Conservation (phyloP, 2,888 invertebrate genomes). For the Operophtera brumata region DNA sequence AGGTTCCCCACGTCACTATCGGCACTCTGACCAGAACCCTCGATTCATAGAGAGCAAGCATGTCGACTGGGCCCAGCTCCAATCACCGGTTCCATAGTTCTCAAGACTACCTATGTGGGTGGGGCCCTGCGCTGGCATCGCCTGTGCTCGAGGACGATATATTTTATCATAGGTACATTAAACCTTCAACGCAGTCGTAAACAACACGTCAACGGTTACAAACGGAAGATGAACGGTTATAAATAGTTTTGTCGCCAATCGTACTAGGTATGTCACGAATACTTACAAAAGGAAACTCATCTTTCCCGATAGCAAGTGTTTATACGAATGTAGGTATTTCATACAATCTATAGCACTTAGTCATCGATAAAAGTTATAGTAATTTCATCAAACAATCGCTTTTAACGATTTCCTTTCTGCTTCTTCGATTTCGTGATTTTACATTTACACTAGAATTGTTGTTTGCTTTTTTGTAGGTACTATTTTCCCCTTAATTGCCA, state of each 20-base stretch:
- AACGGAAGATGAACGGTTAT: constrained; percentile 56
- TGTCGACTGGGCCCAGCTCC: too few species aligned
- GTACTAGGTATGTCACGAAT: constrained; percentile 34
- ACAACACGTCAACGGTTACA: constrained; percentile 61
- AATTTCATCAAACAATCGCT: constrained; percentile 40
- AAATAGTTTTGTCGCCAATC: constrained; percentile 61
- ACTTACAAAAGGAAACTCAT: constrained; percentile 86
- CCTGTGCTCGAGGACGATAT: constrained; percentile 10
- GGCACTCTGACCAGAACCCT: background rate
- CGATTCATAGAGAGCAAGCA: background rate
- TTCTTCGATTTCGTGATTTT: background rate
- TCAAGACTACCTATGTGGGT: background rate
- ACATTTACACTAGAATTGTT: too few species aligned
- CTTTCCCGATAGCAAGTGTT: constrained; percentile 45
- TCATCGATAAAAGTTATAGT: constrained; percentile 48
- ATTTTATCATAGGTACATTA: constrained; percentile 31
- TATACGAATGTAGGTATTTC: constrained; percentile 35
- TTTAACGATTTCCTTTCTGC: constrained; percentile 24
- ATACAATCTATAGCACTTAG: constrained; percentile 53
- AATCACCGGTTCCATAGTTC: too few species aligned
- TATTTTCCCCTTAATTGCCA: too few species aligned
- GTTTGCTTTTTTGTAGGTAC: too few species aligned
- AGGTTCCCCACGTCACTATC: background rate
- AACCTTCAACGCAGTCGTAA: constrained; percentile 52
- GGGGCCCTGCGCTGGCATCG: constrained; percentile 13